phyloP scores from a whole-genome alignment of 2,888 invertebrate genomes.

The Loripinus fragilis region DNA sequence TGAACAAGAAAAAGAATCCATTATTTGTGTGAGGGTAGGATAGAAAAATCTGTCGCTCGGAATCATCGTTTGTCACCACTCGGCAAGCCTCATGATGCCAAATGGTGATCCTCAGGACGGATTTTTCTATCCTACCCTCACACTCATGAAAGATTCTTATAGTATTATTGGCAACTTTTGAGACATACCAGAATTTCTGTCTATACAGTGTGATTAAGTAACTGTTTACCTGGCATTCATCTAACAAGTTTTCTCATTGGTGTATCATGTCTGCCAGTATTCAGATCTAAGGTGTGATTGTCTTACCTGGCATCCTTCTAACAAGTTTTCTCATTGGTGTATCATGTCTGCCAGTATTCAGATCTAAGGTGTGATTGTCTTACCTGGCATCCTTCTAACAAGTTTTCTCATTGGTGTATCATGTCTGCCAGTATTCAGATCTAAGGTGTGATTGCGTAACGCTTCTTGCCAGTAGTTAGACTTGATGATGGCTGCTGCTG shows the following conservation, averaged over 20 bases:
- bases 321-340: constrained; percentile 85
- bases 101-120: too few species aligned
- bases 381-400: constrained; percentile 84
- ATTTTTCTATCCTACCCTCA: too few species aligned
- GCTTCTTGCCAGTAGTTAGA: constrained; percentile 83
- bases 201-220: too few species aligned
- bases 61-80: too few species aligned
- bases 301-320: constrained; percentile 84
- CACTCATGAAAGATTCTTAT: too few species aligned
- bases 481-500: constrained; percentile 83
- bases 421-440: constrained; percentile 73
- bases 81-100: too few species aligned
- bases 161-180: too few species aligned
- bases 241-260: constrained; percentile 84
- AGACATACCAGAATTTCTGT: too few species aligned
- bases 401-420: constrained; percentile 85
- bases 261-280: constrained; percentile 77
- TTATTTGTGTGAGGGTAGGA: too few species aligned
- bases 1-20: too few species aligned
- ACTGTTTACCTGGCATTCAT: constrained; percentile 85
- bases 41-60: too few species aligned
- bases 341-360: constrained; percentile 63
- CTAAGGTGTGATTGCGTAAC: constrained; percentile 81
- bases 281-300: too few species aligned
- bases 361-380: not conserved